Conservation (phyloP, 2,888 invertebrate species). For the Pachycephus smyrnensis region DNA sequence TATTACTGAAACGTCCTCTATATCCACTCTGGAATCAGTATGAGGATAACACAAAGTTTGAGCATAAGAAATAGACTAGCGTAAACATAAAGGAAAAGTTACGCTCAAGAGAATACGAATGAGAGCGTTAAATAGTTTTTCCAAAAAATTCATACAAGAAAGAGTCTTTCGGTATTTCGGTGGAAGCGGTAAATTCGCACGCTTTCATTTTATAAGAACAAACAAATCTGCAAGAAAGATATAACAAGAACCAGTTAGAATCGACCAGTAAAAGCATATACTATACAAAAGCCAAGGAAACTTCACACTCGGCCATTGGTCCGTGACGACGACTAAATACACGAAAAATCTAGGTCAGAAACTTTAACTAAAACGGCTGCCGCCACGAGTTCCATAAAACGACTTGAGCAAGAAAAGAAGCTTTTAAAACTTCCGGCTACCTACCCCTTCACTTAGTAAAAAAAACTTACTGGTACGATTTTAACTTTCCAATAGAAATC, state of each 20-base stretch:
- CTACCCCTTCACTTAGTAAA: background rate
- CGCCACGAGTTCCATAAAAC: background rate
- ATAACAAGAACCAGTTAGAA: background rate
- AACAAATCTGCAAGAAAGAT: background rate
- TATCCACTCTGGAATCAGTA: background rate
- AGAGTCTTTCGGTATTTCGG: background rate
- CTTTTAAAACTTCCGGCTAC: background rate
- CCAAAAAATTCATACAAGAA: background rate
- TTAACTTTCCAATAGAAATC: background rate
- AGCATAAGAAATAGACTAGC: background rate
- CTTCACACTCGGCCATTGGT: background rate
- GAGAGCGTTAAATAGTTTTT: background rate
- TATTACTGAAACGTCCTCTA: background rate
- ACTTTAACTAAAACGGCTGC: background rate
- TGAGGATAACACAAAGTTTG: constrained; percentile 19
- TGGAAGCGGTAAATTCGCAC: background rate
- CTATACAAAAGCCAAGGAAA: background rate
- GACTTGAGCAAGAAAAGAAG: background rate
- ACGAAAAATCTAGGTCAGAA: background rate
- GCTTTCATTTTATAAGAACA: background rate
- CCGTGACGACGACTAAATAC: background rate
- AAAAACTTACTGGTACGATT: background rate
- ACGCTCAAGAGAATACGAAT: background rate
- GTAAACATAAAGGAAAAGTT: background rate
- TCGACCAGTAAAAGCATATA: background rate